Percentiles rank a stretch among this genome's conserved stretches.
Conservation (phyloP, 2,113 vertebrate species). For the Gymnarchus niloticus region DNA sequence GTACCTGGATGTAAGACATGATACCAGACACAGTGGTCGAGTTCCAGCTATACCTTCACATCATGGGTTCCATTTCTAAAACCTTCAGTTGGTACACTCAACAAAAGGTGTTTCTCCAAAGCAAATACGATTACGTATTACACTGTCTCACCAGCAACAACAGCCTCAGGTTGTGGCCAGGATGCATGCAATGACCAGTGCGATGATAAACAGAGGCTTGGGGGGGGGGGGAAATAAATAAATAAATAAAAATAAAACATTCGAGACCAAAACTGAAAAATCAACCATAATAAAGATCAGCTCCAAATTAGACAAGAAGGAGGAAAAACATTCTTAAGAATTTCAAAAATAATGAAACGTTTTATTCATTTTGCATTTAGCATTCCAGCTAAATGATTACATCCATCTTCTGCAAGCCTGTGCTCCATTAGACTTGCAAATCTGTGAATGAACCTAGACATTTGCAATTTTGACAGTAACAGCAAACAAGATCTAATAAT, state of each 20-base stretch:
- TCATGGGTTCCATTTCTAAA: too few relatives aligned
- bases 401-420: slow-evolving; percentile 63
- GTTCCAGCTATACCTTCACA: background rate
- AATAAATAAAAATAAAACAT: slow-evolving; percentile 31
- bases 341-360: slow-evolving; percentile 57
- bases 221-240: background rate
- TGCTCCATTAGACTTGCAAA: slow-evolving; percentile 73
- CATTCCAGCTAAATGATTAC: slow-evolving; percentile 64
- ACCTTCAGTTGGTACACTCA: too few relatives aligned
- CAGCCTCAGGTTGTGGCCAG: background rate
- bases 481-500: slow-evolving; percentile 73
- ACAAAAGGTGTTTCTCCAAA: too few relatives aligned
- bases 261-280: background rate
- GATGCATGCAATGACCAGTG: background rate
- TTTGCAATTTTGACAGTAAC: slow-evolving; percentile 65
- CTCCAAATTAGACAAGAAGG: slow-evolving; percentile 17
- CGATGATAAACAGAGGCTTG: background rate
- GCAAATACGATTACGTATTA: background rate
- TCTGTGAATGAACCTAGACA: slow-evolving; percentile 55
- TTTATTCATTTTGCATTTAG: slow-evolving; percentile 56
- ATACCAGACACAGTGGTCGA: background rate
- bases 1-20: background rate
- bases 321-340: slow-evolving; percentile 32
- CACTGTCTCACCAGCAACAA: background rate
- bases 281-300: slow-evolving; percentile 21